Evolutionary conservation across 2,888 invertebrate genomes (phyloP).

Genomic region (Polietes domitor): DNA sequence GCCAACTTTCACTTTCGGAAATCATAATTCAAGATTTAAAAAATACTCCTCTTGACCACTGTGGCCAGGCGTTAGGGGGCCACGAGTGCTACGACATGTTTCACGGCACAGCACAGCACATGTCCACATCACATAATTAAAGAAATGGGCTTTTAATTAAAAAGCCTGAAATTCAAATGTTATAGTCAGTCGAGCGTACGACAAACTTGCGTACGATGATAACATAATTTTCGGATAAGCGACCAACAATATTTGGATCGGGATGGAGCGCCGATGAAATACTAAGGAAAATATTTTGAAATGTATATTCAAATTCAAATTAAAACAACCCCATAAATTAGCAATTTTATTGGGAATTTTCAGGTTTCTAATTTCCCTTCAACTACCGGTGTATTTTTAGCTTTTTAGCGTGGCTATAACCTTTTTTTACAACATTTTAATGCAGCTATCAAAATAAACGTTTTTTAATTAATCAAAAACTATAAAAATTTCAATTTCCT

Average conservation of each 20-base stretch:
- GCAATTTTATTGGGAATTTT: constrained; percentile 22
- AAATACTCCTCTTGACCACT: constrained; percentile 18
- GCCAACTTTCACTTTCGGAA: constrained; percentile 62
- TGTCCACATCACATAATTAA: constrained; percentile 51
- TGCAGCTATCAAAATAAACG: background rate
- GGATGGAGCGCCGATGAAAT: background rate
- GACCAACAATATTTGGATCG: too few relatives aligned
- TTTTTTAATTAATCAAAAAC: constrained; percentile 27
- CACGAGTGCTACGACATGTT: constrained; percentile 13
- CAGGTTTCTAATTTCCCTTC: background rate
- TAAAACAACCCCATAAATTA: constrained; percentile 30
- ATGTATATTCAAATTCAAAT: constrained; percentile 38
- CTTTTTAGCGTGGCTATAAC: background rate
- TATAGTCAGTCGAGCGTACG: background rate
- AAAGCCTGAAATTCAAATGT: constrained; percentile 11
- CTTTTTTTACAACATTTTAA: background rate
- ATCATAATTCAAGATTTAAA: constrained; percentile 49
- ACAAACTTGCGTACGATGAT: constrained; percentile 11
- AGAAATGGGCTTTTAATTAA: constrained; percentile 62
- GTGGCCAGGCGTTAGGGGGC: background rate
- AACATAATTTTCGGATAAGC: constrained; percentile 42
- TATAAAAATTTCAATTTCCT: background rate
- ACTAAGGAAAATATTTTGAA: constrained; percentile 50
- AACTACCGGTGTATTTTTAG: background rate
- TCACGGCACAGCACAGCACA: too few relatives aligned